Percentiles rank a stretch among this genome's conserved stretches.
Conservation (phyloP, 2,797 vertebrate genomes). For the Antrozous pallidus region DNA sequence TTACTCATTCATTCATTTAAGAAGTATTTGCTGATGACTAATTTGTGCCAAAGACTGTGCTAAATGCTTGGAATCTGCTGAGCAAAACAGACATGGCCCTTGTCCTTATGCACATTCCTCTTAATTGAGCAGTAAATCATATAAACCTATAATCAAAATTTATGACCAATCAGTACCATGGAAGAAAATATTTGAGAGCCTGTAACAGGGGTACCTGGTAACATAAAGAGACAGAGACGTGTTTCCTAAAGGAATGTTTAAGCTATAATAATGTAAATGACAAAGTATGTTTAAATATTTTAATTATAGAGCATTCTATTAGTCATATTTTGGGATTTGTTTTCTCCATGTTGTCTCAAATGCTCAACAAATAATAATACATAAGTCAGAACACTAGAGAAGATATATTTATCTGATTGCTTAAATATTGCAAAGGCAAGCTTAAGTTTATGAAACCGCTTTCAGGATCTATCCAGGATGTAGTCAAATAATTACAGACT, state of each 20-base stretch:
- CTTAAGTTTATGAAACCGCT: slow-evolving; percentile 33
- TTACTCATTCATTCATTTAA: slow-evolving; percentile 31
- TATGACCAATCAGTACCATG: background rate
- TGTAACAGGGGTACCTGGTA: background rate
- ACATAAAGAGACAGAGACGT: background rate
- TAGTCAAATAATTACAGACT: slow-evolving; percentile 22
- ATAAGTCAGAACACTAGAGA: background rate
- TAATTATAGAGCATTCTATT: background rate
- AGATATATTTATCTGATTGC: background rate
- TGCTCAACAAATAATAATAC: background rate
- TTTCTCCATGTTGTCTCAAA: background rate
- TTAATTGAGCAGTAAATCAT: slow-evolving; percentile 1
- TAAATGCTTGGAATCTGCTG: background rate
- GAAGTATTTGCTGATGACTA: background rate
- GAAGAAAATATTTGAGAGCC: background rate
- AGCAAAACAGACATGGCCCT: background rate
- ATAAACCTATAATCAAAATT: background rate
- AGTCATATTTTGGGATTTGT: background rate
- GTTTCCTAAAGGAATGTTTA: background rate
- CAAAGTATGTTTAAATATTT: background rate
- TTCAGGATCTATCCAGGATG: background rate
- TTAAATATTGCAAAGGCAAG: slow-evolving; percentile 23
- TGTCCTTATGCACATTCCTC: background rate
- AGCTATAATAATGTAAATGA: background rate
- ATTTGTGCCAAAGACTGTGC: background rate